phyloP scores from a whole-genome alignment of 1,140 invertebrate species.

The Sinella curviseta region DNA sequence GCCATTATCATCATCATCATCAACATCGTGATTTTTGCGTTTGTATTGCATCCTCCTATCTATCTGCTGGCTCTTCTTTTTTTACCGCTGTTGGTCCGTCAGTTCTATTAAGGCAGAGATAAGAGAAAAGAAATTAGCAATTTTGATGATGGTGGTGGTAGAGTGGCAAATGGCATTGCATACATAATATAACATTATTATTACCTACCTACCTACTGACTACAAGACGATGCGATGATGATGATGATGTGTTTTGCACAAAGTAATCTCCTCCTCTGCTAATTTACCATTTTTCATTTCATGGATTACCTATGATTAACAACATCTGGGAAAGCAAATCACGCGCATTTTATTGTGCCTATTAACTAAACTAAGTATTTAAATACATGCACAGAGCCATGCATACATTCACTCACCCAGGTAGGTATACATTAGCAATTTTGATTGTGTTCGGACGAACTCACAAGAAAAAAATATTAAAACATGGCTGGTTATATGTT shows the following conservation, averaged over 20 bases:
- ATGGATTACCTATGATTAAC: background rate
- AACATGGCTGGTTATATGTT: too few relatives aligned
- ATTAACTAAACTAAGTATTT: too few relatives aligned
- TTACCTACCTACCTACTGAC: too few relatives aligned
- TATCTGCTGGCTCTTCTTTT: too few relatives aligned
- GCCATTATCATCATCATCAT: slow-evolving; percentile 6
- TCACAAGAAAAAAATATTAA: too few relatives aligned
- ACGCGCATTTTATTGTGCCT: too few relatives aligned
- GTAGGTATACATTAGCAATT: background rate
- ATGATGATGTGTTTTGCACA: background rate
- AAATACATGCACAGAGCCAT: too few relatives aligned
- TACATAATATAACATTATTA: background rate
- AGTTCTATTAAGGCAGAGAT: background rate
- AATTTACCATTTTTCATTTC: too few relatives aligned
- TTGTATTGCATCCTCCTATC: background rate
- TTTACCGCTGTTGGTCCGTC: background rate
- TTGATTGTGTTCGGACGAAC: too few relatives aligned
- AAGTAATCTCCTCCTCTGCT: background rate
- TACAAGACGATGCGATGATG: too few relatives aligned
- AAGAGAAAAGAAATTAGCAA: slow-evolving; percentile 3
- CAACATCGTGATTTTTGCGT: background rate
- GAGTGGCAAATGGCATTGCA: background rate
- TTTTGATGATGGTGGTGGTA: background rate
- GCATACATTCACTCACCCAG: background rate
- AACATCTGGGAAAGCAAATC: too few relatives aligned